Evolutionary conservation across 2,797 vertebrate genomes (phyloP), one percentile per base, ranked within the genome.

Genomic region (Takifugu rubripes): DNA sequence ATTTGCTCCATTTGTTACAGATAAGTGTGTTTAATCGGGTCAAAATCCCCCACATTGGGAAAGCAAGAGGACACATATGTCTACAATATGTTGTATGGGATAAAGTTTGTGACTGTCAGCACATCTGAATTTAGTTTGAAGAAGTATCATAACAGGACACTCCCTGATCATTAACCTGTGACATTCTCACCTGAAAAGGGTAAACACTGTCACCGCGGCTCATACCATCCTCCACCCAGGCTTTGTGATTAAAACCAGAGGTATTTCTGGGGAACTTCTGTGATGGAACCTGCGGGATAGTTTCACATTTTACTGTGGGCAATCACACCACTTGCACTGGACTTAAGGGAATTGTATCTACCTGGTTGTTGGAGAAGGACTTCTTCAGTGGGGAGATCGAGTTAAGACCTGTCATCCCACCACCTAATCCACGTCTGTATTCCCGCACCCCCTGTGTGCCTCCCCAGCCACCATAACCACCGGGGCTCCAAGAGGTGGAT

Each of bases 371-470:
- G 55, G 95, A 93, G 79, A 99, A 98, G 77, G 97, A 97, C 81
- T 99, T 99, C 94, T 99, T 99, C 68, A 99, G 85, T 25, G 97
- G 97, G 0, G 97, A 99, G 81, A 98, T 98, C 64, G 96, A 97
- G 90, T 97, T 99, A 58, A 98, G 93, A 70, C 94, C 93, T 0
- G 94, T 92, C 86, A 98, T 93, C 21, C 95, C 96, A 83, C 95
- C 95, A 2, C 95, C 94, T 17, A 98, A 91, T 61, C 96, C 96
- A 73, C 96, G 86, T 59, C 97, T 92, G 82, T 98, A 98, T 70
- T 98, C 96, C 53, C 97, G 92, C 61, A 89, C 83, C 6, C 95
- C 95, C 89, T 98, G 96, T 74, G 96, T 95, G 31, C 94, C 94
- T 63, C 96, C 95, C 97, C 96, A 98, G 71, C 95, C 93, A 25